phyloP scores from a whole-genome alignment of 2,888 invertebrate species.

The Argyresthia goedartella region DNA sequence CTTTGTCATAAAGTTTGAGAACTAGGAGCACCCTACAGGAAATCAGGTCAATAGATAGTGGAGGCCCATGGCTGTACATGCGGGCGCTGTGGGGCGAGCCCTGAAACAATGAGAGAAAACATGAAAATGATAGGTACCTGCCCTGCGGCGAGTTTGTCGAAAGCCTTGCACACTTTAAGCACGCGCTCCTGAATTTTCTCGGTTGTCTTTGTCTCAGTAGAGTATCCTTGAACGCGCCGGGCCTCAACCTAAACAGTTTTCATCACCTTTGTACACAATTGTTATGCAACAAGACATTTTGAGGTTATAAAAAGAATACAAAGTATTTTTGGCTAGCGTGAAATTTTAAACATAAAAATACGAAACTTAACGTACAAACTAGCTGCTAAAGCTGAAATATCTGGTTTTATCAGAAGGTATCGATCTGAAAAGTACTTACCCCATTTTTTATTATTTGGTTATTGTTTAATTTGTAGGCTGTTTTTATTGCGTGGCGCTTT shows the following conservation, averaged over 20 bases:
- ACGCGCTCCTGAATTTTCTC: constrained; percentile 84
- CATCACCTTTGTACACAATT: constrained; percentile 46
- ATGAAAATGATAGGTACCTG: constrained; percentile 77
- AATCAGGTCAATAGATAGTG: constrained; percentile 86
- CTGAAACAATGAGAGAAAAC: constrained; percentile 65
- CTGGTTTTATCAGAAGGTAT: constrained; percentile 4
- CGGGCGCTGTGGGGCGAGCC: constrained; percentile 75
- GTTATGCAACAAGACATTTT: constrained; percentile 59
- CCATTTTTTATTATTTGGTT: constrained; percentile 11
- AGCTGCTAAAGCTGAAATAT: constrained; percentile 16
- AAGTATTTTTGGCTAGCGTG: too few relatives aligned
- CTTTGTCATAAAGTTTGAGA: constrained; percentile 97
- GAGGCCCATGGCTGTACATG: constrained; percentile 81
- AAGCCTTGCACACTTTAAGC: constrained; percentile 87
- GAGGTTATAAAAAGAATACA: constrained; percentile 56
- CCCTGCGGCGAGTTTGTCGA: constrained; percentile 89
- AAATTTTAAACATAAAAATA: too few relatives aligned
- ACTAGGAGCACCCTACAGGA: constrained; percentile 93
- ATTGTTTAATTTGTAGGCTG: constrained; percentile 16
- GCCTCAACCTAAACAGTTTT: constrained; percentile 58
- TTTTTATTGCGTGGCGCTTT: constrained; percentile 42
- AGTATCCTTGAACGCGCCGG: constrained; percentile 39
- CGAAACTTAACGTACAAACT: too few relatives aligned
- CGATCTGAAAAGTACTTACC: constrained; percentile 12
- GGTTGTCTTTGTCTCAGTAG: constrained; percentile 59